Base-by-base conservation (phyloP, 1,140 invertebrate species). In the Atta texana region DNA sequence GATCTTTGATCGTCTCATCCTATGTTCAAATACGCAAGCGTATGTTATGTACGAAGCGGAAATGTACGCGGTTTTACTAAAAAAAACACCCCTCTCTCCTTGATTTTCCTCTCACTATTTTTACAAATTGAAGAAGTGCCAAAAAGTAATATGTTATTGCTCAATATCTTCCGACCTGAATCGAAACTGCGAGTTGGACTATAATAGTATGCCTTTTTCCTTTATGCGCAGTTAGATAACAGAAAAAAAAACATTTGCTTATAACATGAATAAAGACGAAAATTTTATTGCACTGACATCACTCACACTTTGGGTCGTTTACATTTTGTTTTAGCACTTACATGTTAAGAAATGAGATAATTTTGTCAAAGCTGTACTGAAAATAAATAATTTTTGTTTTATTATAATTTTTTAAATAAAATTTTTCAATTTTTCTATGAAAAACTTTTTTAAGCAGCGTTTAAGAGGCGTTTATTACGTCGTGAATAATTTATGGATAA, bases 1-100 rank as follows among this genome's bases (percentile, higher is more conserved):
- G 68, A 84, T 74, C 88, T 78, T 72, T 24, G 55, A 31, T 24
- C 51, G 57, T 53, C 59, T 68, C 51, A 53, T 81, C 75, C 75
- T 21, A 24, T 51, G 1, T 57, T 24, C 51, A 59, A 85, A 85
- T 69, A 51, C 51, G 57, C 63, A 24, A 76, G 44, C 31, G 31
- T 7, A 53, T 12, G 12, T 68, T 21, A 16, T 24, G 53, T n/a
- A n/a, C 24, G 53, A 2, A 51, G 69, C 18, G 55, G 39, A 82
- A 82, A 82, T 39, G 39, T 66, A 55, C 18, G 51, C 51, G 51
- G 16, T 71, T 44, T 71, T 34, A 16, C 18, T 16, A 34, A 68
- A 31, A 59, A 31, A 59, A 72, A 49, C 14, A 51, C 0, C 66
- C 51, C 12, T 14, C 14, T 24, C 18, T 12, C 16, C 12, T 4